Conservation (phyloP, 2,888 invertebrate species). For the Dascillus cervinus region DNA sequence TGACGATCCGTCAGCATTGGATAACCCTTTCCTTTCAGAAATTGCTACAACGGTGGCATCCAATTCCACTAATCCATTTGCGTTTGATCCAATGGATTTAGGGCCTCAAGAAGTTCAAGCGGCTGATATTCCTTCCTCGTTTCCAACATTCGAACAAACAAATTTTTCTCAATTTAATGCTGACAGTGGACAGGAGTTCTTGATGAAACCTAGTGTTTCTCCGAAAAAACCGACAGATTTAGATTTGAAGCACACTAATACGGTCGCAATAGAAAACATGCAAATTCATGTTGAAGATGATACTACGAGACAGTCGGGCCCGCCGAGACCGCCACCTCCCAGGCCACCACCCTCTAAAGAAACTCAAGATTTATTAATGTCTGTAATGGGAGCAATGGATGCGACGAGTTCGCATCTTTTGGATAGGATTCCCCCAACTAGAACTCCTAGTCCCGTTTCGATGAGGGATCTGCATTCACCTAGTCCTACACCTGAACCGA, state of each 20-base stretch:
- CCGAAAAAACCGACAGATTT: constrained; percentile 42
- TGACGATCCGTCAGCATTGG: constrained; percentile 33
- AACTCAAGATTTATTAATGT: constrained; percentile 77
- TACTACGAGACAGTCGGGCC: constrained; percentile 31
- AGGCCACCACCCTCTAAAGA: constrained; percentile 63
- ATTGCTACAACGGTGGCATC: constrained; percentile 31
- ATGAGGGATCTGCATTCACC: constrained; percentile 77
- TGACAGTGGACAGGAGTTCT: constrained; percentile 38
- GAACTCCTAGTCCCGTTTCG: constrained; percentile 81
- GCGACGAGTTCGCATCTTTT: constrained; percentile 77
- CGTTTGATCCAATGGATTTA: constrained; percentile 43
- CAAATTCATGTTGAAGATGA: constrained; percentile 24
- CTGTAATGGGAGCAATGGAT: constrained; percentile 83
- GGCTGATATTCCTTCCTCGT: constrained; percentile 11
- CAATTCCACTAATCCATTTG: constrained; percentile 59
- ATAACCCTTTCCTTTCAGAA: constrained; percentile 65
- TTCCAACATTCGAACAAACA: no score
- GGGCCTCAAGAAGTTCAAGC: constrained; percentile 32
- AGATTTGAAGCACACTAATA: constrained; percentile 37
- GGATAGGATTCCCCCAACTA: constrained; percentile 74
- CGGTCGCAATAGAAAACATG: constrained; percentile 20
- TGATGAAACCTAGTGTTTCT: constrained; percentile 13
- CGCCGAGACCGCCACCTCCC: constrained; percentile 47
- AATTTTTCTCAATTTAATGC: constrained; percentile 6
- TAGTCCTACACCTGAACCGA: constrained; percentile 70